Evolutionary conservation across 2,888 invertebrate species (phyloP).

Genomic region (Tenodera sinensis): DNA sequence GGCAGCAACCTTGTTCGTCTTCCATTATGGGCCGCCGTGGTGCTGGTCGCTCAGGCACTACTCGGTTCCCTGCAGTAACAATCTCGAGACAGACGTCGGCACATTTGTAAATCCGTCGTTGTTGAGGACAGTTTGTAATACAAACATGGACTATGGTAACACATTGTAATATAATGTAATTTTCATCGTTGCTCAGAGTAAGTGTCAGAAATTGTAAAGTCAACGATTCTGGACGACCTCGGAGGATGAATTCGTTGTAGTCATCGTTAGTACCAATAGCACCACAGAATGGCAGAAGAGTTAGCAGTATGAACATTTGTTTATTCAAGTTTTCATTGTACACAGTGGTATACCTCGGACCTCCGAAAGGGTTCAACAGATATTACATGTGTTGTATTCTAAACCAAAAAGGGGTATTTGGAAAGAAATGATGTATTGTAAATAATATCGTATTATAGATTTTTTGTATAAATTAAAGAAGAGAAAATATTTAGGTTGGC

Average conservation of each 20-base stretch:
- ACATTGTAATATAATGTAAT: not conserved
- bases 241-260: not conserved
- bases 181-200: not conserved
- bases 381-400: not conserved
- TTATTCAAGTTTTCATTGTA: not conserved
- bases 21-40: constrained; percentile 22
- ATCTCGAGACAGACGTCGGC: not conserved
- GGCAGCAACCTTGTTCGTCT: constrained; percentile 9
- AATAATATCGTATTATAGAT: not conserved
- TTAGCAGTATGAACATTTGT: not conserved
- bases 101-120: not conserved
- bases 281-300: not conserved
- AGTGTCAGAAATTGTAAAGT: not conserved
- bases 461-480: not conserved
- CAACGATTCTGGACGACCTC: not conserved
- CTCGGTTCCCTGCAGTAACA: not conserved
- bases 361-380: not conserved
- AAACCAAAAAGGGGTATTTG: not conserved
- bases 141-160: not conserved
- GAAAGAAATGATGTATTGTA: not conserved
- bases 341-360: not conserved
- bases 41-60: not conserved
- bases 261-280: not conserved
- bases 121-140: not conserved
- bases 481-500: not conserved